Evolutionary conservation across 2,797 vertebrate species (phyloP).

Genomic region (Dromococcyx pavoninus): DNA sequence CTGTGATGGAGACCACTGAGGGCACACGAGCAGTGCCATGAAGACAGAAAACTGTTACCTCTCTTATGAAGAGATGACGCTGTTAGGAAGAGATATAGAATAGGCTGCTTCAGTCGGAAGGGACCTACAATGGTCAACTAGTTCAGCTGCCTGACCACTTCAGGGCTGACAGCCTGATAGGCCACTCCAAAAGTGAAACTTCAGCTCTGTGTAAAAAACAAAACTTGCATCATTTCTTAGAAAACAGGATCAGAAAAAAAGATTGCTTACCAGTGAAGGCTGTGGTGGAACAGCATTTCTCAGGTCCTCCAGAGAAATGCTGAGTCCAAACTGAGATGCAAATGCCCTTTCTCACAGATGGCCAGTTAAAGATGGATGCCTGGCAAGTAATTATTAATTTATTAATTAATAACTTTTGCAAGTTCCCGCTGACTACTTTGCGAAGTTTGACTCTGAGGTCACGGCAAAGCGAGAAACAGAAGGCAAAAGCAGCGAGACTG

Average conservation of each 20-base stretch:
- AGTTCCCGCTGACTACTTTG: fast-evolving
- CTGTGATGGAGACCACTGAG: too few relatives aligned
- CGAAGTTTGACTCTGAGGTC: not conserved
- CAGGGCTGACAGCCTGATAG: not conserved
- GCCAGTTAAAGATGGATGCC: not conserved
- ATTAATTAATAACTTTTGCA: not conserved
- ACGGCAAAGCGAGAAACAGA: not conserved
- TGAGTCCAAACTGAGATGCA: not conserved
- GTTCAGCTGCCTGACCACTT: not conserved
- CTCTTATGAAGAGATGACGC: too few relatives aligned
- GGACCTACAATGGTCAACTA: not conserved
- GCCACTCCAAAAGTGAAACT: not conserved
- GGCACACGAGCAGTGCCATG: too few relatives aligned
- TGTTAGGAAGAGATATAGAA: not conserved
- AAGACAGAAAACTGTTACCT: too few relatives aligned
- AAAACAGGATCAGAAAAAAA: not conserved
- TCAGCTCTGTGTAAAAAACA: not conserved
- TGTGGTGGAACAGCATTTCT: not conserved
- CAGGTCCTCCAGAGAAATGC: not conserved
- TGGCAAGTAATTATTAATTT: not conserved
- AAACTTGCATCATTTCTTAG: not conserved
- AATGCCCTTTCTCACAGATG: not conserved
- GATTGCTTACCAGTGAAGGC: not conserved
- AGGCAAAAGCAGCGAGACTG: not conserved
- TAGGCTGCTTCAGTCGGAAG: not conserved